These are phyloP conservation scores for Emesis russula DNA, from an alignment of 2,888 invertebrate species.

Conservation along the genomic window DNA sequence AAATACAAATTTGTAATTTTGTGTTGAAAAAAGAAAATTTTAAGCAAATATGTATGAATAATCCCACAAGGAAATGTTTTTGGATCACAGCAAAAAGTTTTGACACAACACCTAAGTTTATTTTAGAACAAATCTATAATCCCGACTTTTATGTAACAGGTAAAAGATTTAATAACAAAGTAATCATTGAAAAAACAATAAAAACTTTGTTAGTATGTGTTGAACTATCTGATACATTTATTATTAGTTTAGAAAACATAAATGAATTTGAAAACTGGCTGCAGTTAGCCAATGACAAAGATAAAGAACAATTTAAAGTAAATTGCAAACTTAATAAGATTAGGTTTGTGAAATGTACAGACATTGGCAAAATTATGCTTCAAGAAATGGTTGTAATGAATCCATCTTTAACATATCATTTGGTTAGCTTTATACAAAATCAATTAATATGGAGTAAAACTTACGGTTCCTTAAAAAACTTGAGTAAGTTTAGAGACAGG, in stretches of 20 bases:
- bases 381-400: neutral
- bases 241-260: neutral
- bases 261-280: conserved; percentile 17
- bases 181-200: neutral
- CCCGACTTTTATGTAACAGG: neutral
- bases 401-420: neutral
- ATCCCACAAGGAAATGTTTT: neutral
- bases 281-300: neutral
- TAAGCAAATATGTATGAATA: neutral
- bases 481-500: conserved; percentile 2
- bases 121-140: conserved; percentile 5
- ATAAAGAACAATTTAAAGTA: conserved; percentile 19
- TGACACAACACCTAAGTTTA: neutral
- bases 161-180: neutral
- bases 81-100: neutral
- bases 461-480: conserved; percentile 2
- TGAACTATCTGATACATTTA: neutral
- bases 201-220: neutral
- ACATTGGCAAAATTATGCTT: neutral
- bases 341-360: neutral
- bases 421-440: conserved; percentile 13
- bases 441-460: conserved; percentile 4
- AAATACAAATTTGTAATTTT: conserved; percentile 6
- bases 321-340: neutral
- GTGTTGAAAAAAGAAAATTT: neutral